Conservation (phyloP, 2,113 vertebrate genomes). For the Numenius arquata region DNA sequence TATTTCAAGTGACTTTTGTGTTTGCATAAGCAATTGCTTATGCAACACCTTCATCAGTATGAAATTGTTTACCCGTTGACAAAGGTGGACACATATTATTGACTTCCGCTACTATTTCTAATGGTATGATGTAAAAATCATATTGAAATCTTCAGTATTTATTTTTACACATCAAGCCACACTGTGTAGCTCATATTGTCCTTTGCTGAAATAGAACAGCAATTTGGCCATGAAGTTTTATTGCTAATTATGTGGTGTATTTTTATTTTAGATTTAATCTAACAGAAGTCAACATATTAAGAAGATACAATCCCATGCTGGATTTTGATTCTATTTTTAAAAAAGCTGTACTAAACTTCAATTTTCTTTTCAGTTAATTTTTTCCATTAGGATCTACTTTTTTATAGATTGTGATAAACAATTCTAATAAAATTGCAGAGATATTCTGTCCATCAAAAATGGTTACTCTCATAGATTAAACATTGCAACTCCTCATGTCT, state of each 20-base stretch:
- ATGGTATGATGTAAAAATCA: neutral
- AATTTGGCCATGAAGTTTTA: neutral
- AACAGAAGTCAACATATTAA: neutral
- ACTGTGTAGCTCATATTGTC: fast-evolving
- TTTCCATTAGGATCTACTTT: neutral
- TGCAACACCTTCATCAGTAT: neutral
- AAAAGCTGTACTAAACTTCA: neutral
- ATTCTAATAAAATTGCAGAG: neutral
- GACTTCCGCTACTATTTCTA: neutral
- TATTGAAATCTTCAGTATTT: neutral
- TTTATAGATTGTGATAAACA: neutral
- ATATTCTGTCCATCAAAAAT: neutral
- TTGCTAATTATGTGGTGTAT: neutral
- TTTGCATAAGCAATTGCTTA: neutral
- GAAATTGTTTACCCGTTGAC: neutral
- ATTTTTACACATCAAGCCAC: neutral
- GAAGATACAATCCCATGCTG: neutral
- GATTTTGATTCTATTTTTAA: neutral
- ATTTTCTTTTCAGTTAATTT: neutral
- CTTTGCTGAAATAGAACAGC: neutral
- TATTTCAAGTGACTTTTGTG: neutral
- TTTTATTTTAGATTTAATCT: neutral
- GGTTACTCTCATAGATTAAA: neutral
- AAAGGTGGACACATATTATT: neutral
- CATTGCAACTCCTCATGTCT: neutral